Evolutionary conservation across 2,888 invertebrate genomes (phyloP).

Genomic region (Yponomeuta sedellus): DNA sequence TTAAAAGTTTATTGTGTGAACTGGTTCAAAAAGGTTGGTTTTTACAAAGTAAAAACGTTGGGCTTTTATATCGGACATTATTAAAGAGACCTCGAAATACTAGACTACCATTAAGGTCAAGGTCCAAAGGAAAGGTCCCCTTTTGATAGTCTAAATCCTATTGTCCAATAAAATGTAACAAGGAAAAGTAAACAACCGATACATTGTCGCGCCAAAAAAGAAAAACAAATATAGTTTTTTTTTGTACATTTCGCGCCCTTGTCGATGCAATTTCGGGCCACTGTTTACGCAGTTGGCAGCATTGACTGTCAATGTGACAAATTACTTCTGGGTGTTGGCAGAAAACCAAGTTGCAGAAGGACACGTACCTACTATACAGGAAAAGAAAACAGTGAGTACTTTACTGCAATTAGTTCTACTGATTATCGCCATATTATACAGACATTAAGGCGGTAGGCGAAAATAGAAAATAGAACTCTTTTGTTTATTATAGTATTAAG

Average conservation of each 20-base stretch:
- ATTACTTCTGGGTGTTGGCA: constrained; percentile 25
- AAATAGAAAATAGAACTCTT: no score
- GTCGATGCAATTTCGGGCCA: constrained; percentile 32
- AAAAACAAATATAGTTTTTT: constrained; percentile 50
- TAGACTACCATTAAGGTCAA: neutral
- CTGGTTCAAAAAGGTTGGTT: neutral
- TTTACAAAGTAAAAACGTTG: neutral
- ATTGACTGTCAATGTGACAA: constrained; percentile 48
- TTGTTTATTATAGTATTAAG: no score
- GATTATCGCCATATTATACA: no score
- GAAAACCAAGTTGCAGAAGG: neutral
- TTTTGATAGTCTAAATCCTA: neutral
- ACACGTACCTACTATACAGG: neutral
- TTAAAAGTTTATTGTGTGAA: neutral
- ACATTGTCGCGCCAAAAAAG: constrained; percentile 41
- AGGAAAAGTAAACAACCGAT: constrained; percentile 47
- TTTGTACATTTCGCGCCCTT: constrained; percentile 43
- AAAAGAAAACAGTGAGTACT: no score
- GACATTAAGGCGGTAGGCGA: no score
- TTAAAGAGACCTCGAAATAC: neutral
- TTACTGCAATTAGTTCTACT: no score
- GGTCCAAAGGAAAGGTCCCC: neutral
- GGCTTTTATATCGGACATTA: no score
- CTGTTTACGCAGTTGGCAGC: constrained; percentile 64
- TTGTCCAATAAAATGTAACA: constrained; percentile 38